Evolutionary conservation across 2,888 invertebrate genomes (phyloP).

Genomic region (Cylindroiulus punctatus): DNA sequence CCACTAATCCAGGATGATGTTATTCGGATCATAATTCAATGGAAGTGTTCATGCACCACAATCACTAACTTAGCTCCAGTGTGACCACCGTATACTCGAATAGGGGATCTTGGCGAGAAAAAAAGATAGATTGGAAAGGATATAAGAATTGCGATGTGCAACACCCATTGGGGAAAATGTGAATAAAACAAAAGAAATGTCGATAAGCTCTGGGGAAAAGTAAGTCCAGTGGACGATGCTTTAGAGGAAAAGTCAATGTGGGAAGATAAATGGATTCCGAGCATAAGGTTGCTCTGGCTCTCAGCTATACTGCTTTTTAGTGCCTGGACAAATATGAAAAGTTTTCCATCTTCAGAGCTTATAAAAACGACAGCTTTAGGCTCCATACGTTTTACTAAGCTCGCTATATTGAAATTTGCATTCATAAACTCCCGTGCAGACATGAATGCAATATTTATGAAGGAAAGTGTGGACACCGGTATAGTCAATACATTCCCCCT

Average conservation of each 20-base stretch:
- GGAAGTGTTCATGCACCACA: slow-evolving; percentile 42
- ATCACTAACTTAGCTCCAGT: slow-evolving; percentile 18
- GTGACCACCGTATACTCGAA: neutral
- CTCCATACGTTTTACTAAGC: neutral
- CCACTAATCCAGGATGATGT: slow-evolving; percentile 41
- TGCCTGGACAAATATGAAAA: neutral
- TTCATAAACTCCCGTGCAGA: neutral
- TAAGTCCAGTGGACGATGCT: slow-evolving; percentile 13
- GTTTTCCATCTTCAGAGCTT: slow-evolving; percentile 24
- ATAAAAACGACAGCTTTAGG: slow-evolving; percentile 40
- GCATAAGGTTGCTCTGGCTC: neutral
- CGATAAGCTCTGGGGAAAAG: slow-evolving; percentile 25
- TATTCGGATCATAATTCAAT: slow-evolving; percentile 45
- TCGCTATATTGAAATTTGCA: slow-evolving; percentile 9
- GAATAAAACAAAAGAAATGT: slow-evolving; percentile 43
- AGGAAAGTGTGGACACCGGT: neutral
- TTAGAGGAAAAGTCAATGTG: slow-evolving; percentile 3
- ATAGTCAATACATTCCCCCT: neutral
- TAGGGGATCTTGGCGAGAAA: neutral
- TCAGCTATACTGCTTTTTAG: neutral
- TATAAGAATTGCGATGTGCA: neutral
- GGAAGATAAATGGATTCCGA: slow-evolving; percentile 35
- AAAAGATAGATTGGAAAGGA: neutral
- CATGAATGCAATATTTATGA: neutral
- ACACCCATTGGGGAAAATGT: neutral